Percentiles rank a stretch among this genome's conserved stretches.
Evolutionary conservation across 2,797 vertebrate species (phyloP).

Genomic region (Furcifer pardalis): DNA sequence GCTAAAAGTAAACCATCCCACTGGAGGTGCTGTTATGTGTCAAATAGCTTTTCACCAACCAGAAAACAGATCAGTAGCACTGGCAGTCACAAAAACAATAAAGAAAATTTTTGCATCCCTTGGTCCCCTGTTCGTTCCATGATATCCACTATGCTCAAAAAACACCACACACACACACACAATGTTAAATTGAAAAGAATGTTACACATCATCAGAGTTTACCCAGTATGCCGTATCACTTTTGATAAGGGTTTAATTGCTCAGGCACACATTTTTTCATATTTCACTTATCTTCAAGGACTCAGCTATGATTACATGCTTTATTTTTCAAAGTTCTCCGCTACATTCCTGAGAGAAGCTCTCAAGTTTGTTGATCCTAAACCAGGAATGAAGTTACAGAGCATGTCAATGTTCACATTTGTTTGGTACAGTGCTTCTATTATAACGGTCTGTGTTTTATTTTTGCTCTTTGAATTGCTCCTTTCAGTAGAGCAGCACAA

Average conservation of each 20-base stretch:
- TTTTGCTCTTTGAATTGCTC: not conserved
- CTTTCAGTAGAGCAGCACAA: not conserved
- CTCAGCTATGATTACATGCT: conserved; percentile 7
- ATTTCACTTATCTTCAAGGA: conserved; percentile 3
- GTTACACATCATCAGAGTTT: not conserved
- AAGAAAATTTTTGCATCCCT: not conserved
- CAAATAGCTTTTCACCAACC: not conserved
- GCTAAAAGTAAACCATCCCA: not conserved
- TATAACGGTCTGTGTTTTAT: not conserved
- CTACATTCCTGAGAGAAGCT: conserved; percentile 15
- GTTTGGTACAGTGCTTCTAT: not conserved
- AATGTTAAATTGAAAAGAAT: not conserved
- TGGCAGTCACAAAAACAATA: not conserved
- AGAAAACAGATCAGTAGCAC: not conserved
- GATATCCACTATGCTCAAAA: not conserved
- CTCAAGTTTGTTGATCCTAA: conserved; percentile 15
- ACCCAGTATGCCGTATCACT: not conserved
- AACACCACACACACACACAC: not conserved
- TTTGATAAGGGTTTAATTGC: conserved; percentile 9
- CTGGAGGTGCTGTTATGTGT: not conserved
- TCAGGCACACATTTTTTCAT: not conserved
- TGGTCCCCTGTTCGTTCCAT: not conserved
- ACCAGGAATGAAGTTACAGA: conserved; percentile 6
- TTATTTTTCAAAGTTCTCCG: conserved; percentile 12
- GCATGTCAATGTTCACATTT: not conserved